These are phyloP conservation scores for Eurystomus glaucurus DNA, from an alignment of 2,797 vertebrate species.

Conservation along the genomic window DNA sequence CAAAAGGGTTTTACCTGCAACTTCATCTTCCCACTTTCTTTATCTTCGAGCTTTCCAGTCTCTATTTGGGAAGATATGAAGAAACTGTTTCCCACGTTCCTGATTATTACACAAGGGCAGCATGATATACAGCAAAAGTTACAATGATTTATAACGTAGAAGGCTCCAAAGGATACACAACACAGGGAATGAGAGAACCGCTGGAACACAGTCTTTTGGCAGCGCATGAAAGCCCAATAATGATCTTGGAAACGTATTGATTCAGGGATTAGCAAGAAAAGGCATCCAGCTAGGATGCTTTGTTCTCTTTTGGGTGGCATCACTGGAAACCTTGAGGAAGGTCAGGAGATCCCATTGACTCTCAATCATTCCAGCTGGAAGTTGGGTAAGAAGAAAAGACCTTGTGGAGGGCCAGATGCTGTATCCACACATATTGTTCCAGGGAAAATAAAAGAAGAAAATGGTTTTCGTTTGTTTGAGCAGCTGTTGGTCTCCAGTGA, in stretches of 20 bases:
- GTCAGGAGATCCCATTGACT: not conserved
- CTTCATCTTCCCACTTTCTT: not conserved
- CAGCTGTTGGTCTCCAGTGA: conserved; percentile 37
- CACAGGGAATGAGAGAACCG: not conserved
- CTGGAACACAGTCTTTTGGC: conserved; percentile 58
- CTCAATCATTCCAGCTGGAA: conserved; percentile 47
- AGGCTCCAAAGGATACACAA: not conserved
- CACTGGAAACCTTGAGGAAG: conserved; percentile 35
- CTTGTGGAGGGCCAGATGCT: conserved; percentile 19
- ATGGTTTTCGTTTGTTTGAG: conserved; percentile 29
- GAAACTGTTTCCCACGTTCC: conserved; percentile 17
- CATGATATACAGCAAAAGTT: not conserved
- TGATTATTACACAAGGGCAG: conserved; percentile 15
- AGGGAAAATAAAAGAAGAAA: conserved; percentile 57
- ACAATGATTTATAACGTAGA: conserved; percentile 27
- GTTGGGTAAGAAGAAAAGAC: not conserved
- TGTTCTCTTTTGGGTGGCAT: conserved; percentile 58
- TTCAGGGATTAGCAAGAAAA: conserved; percentile 51
- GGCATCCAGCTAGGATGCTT: conserved; percentile 36
- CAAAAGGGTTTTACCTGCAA: not conserved
- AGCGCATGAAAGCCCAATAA: conserved; percentile 22
- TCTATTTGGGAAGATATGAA: not conserved
- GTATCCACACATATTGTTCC: not conserved
- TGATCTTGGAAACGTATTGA: conserved; percentile 14
- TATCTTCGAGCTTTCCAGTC: not conserved